These are phyloP conservation scores for Remorina albescens DNA, from an alignment of 2,797 vertebrate species.

Conservation along the genomic window DNA sequence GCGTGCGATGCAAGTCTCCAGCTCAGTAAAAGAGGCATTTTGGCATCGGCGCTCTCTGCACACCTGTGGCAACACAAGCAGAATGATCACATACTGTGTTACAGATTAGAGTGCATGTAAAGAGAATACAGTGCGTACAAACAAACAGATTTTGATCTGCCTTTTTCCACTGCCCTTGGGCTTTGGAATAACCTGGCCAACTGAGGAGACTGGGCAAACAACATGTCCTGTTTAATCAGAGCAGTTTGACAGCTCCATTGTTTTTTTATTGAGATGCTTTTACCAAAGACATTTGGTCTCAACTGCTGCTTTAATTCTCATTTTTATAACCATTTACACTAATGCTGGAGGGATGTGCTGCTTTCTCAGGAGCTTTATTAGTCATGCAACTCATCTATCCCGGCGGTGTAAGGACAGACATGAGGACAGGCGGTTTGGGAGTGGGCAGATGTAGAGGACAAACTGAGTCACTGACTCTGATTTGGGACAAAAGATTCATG, in stretches of 20 bases:
- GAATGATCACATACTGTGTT: conserved; percentile 47
- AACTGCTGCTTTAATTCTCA: background rate
- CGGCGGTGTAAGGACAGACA: background rate
- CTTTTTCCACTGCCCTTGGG: conserved; percentile 36
- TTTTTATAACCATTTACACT: conserved; percentile 5
- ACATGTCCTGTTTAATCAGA: conserved; percentile 23
- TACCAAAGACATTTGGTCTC: conserved; percentile 5
- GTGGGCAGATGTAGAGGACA: background rate
- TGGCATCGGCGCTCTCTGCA: conserved; percentile 92
- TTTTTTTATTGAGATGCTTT: conserved; percentile 4
- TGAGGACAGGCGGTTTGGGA: background rate
- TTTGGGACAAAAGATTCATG: background rate
- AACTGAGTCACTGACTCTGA: conserved; percentile 1
- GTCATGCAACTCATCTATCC: background rate
- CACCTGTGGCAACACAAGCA: conserved; percentile 84
- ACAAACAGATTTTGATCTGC: conserved; percentile 19
- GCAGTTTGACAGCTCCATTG: background rate
- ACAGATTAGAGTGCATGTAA: conserved; percentile 21
- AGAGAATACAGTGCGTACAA: background rate
- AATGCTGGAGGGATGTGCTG: background rate
- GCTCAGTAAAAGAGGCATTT: conserved; percentile 89
- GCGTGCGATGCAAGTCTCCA: conserved; percentile 86
- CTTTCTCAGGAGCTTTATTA: background rate
- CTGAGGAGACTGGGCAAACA: conserved; percentile 20
- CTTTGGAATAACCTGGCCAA: conserved; percentile 35